A percentile compares a stretch with the other conserved stretches of the same genome.
Evolutionary conservation across 2,888 invertebrate genomes (phyloP).

Genomic region (Drosophila maculinotata): DNA sequence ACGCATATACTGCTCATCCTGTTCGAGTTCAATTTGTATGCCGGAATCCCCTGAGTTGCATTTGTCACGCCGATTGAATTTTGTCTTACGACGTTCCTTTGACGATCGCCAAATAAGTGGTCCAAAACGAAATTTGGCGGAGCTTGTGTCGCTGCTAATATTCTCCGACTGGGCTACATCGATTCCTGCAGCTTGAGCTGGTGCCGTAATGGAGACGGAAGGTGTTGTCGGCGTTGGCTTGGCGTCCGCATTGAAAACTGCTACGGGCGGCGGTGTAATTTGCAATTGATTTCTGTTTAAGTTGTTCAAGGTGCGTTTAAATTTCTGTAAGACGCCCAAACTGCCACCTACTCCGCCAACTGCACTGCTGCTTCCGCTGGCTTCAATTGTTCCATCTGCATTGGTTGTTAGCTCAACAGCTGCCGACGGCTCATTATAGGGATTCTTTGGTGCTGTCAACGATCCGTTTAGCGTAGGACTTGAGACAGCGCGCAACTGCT

Average conservation of each 20-base stretch:
- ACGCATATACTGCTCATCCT: slow-evolving; percentile 82
- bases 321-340: slow-evolving; percentile 88
- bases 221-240: slow-evolving; percentile 46
- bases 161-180: slow-evolving; percentile 1
- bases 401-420: slow-evolving; percentile 2
- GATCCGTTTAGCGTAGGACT: slow-evolving; percentile 84
- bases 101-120: slow-evolving; percentile 90
- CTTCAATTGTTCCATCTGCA: slow-evolving; percentile 13
- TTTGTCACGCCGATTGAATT: slow-evolving; percentile 89
- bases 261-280: slow-evolving; percentile 51
- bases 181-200: slow-evolving; percentile 16
- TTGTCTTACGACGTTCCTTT: slow-evolving; percentile 89
- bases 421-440: slow-evolving; percentile 10
- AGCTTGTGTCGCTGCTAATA: slow-evolving; percentile 46
- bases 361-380: slow-evolving; percentile 16
- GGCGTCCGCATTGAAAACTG: slow-evolving; percentile 6
- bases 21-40: slow-evolving; percentile 88
- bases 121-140: slow-evolving; percentile 87
- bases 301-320: slow-evolving; percentile 89
- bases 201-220: slow-evolving; percentile 44
- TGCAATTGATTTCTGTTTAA: slow-evolving; percentile 79
- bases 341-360: slow-evolving; percentile 8
- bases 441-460: slow-evolving; percentile 5
- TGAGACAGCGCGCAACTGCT: slow-evolving; percentile 84
- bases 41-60: slow-evolving; percentile 91